Evolutionary conservation across 2,113 vertebrate species (phyloP).

Genomic region (Salminus brasiliensis): DNA sequence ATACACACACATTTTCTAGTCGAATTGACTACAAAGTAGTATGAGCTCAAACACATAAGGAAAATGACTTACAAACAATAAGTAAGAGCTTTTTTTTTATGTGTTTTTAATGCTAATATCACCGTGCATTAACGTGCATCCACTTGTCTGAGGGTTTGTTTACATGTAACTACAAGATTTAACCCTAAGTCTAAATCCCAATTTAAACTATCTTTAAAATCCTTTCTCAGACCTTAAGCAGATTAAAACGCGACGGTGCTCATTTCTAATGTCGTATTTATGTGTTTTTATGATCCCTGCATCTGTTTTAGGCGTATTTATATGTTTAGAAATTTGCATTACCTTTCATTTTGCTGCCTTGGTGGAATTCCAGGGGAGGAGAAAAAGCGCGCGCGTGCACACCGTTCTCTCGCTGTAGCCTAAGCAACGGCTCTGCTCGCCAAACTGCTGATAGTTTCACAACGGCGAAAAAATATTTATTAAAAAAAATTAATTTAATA

Average conservation of each 20-base stretch:
- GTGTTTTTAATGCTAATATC: too few species aligned
- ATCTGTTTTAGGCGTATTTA: neutral
- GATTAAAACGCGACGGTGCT: neutral
- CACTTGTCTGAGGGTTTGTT: too few species aligned
- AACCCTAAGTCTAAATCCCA: neutral
- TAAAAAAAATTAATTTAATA: neutral
- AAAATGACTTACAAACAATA: neutral
- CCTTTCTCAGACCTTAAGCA: neutral
- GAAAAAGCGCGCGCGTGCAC: neutral
- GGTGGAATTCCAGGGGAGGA: conserved; percentile 26
- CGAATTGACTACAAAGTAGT: neutral
- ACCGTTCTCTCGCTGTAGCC: conserved; percentile 1
- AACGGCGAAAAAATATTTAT: neutral
- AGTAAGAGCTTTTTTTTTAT: too few species aligned
- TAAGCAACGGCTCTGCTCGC: neutral
- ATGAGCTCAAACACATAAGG: neutral
- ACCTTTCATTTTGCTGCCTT: conserved; percentile 47
- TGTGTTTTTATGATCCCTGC: neutral
- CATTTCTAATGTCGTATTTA: neutral
- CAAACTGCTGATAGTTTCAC: conserved; percentile 36
- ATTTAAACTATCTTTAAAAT: neutral
- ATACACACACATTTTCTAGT: neutral
- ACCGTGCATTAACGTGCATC: too few species aligned
- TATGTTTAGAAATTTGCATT: neutral
- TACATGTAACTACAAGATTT: neutral